A percentile compares a stretch with the other conserved stretches of the same genome.
Evolutionary conservation across 2,113 vertebrate species (phyloP).

Genomic region (Noctilio leporinus): DNA sequence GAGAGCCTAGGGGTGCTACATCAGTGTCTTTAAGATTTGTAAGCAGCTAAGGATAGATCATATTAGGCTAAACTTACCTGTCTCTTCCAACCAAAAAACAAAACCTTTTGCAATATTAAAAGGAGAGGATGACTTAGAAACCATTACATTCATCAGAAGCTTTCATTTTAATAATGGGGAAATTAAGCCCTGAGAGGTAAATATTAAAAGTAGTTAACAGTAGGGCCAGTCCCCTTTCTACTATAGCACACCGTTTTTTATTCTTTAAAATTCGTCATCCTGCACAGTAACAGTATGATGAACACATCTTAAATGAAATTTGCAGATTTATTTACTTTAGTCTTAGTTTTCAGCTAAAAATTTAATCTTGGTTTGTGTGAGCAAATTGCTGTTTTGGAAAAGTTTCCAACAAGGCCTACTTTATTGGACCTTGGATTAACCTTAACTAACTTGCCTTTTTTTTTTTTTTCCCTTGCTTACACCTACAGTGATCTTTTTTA

Average conservation of each 20-base stretch:
- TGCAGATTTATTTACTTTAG: background rate
- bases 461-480: slow-evolving; percentile 40
- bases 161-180: background rate
- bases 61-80: background rate
- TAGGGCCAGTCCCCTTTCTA: background rate
- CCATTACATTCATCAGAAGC: background rate
- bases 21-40: background rate
- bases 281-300: background rate
- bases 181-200: background rate
- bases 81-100: background rate
- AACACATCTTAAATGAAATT: background rate
- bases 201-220: background rate
- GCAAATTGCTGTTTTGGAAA: slow-evolving; percentile 21
- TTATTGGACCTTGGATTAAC: slow-evolving; percentile 46
- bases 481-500: slow-evolving; percentile 50
- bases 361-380: background rate
- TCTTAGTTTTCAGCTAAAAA: slow-evolving; percentile 19
- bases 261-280: background rate
- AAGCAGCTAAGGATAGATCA: background rate
- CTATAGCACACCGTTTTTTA: background rate
- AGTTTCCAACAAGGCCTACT: slow-evolving; percentile 35
- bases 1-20: background rate
- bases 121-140: background rate
- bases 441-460: slow-evolving; percentile 41
- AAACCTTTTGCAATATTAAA: background rate